These are phyloP conservation scores for Siniperca obscura DNA, from an alignment of 2,797 vertebrate species.

Conservation along the genomic window DNA sequence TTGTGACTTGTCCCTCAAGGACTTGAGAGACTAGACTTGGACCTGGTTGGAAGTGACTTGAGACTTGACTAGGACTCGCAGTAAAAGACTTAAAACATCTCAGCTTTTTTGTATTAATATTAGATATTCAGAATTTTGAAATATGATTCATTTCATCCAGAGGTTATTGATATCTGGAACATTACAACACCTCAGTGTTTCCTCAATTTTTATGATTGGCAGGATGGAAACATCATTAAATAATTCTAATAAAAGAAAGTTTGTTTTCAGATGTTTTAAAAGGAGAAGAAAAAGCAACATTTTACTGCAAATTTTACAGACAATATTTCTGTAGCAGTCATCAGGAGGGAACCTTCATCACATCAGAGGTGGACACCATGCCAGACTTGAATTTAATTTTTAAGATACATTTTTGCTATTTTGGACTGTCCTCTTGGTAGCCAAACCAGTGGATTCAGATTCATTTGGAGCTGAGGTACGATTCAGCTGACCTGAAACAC, in stretches of 20 bases:
- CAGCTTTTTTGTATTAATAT: background rate
- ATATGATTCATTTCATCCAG: background rate
- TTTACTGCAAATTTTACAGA: background rate
- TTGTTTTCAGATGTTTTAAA: background rate
- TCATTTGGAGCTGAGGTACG: background rate
- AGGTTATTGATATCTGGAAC: background rate
- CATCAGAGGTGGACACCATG: background rate
- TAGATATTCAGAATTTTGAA: background rate
- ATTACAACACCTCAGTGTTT: background rate
- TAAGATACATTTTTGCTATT: background rate
- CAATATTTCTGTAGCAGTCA: background rate
- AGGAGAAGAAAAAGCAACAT: background rate
- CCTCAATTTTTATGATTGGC: background rate
- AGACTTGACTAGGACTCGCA: background rate
- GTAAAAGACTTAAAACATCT: background rate
- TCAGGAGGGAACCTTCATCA: background rate
- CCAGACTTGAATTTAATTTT: background rate
- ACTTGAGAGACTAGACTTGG: background rate
- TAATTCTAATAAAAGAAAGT: background rate
- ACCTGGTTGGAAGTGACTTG: background rate
- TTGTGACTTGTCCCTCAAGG: too few relatives aligned
- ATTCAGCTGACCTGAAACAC: slow-evolving; percentile 36
- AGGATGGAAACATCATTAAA: background rate
- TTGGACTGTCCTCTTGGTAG: background rate
- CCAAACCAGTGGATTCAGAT: background rate